Evolutionary conservation across 2,888 invertebrate genomes (phyloP), one percentile per base, ranked within the genome.

Genomic region (Aspidiotus destructor): DNA sequence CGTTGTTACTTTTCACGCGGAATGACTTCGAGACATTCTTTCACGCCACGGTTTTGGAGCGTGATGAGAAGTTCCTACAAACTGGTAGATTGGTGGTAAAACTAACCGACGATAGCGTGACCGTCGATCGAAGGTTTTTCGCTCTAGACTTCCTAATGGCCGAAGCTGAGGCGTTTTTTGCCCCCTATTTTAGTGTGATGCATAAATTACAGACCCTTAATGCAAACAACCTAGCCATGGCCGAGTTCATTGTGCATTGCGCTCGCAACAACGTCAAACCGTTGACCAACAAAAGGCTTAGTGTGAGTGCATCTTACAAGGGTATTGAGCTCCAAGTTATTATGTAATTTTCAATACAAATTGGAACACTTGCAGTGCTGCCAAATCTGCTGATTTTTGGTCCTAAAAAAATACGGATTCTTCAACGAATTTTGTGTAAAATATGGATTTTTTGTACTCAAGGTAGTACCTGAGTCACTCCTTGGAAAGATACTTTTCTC

Each of bases 141-240:
- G n/a, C 48, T n/a, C 9, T 41, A 11, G 9, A 28, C 8, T 42
- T 68, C n/a, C 44, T 62, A 0, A 70, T 71, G 68, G 64, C 68
- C 1, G 89, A 91, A 76, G 86, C 88, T 64, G 85, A 84, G 63
- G 85, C 87, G 0, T 92, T 86, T 76, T 90, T 91, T 75, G 91
- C 91, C 74, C 88, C 91, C 0, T 92, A 91, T 75, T 81, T 85
- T 71, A 84, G 86, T 74, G 87, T 89, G 0, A 78, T 89, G 67
- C 82, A 80, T 72, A 86, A 85, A 11, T 75, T 92, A 40, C 83
- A 87, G 74, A 77, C 77, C 0, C 81, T 85, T 63, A 77, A 78
- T 54, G 74, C 79, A 28, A 77, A 81, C 8, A 79, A 81, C 41
- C 81, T 89, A 73, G 87, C 89, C 0, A 83, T 90, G 83, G 79